Conservation (phyloP, 2,888 invertebrate species). For the Tanaodytes sp. region DNA sequence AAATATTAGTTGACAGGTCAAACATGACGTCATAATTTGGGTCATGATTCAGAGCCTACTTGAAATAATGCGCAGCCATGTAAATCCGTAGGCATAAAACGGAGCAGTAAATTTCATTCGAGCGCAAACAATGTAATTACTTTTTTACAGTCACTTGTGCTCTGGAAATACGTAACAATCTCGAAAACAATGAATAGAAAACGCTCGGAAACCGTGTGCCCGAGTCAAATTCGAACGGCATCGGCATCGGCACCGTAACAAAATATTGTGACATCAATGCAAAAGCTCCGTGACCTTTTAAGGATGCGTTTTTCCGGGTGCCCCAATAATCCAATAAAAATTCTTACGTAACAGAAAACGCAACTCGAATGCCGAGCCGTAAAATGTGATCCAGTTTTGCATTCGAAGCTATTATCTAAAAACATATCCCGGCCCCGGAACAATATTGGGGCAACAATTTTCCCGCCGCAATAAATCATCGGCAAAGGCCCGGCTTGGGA, state of each 20-base stretch:
- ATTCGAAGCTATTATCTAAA: slow-evolving; percentile 25
- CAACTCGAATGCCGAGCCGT: slow-evolving; percentile 24
- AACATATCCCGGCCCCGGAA: slow-evolving; percentile 1
- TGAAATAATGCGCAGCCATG: slow-evolving; percentile 13
- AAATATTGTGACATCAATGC: slow-evolving; percentile 42
- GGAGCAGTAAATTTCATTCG: slow-evolving; percentile 19
- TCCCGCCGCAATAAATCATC: slow-evolving; percentile 35
- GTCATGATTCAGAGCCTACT: slow-evolving; percentile 9
- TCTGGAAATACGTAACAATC: slow-evolving; percentile 18
- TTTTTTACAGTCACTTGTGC: slow-evolving; percentile 31
- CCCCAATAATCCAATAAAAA: slow-evolving; percentile 59
- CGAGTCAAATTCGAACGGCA: slow-evolving; percentile 27
- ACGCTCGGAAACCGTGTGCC: slow-evolving; percentile 17
- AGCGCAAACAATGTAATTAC: slow-evolving; percentile 20
- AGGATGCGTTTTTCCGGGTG: slow-evolving; percentile 19
- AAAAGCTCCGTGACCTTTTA: slow-evolving; percentile 35
- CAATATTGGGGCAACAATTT: slow-evolving; percentile 12
- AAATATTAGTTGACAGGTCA: too few relatives aligned
- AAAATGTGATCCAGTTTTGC: slow-evolving; percentile 40
- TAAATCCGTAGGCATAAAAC: slow-evolving; percentile 9
- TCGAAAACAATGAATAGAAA: slow-evolving; percentile 15
- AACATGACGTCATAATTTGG: too few relatives aligned
- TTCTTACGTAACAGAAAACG: slow-evolving; percentile 43
- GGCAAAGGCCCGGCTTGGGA: slow-evolving; percentile 10
- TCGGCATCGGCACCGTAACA: slow-evolving; percentile 10